These are phyloP conservation scores for Apteryx mantelli DNA, from an alignment of 2,113 vertebrate species.

Conservation along the genomic window DNA sequence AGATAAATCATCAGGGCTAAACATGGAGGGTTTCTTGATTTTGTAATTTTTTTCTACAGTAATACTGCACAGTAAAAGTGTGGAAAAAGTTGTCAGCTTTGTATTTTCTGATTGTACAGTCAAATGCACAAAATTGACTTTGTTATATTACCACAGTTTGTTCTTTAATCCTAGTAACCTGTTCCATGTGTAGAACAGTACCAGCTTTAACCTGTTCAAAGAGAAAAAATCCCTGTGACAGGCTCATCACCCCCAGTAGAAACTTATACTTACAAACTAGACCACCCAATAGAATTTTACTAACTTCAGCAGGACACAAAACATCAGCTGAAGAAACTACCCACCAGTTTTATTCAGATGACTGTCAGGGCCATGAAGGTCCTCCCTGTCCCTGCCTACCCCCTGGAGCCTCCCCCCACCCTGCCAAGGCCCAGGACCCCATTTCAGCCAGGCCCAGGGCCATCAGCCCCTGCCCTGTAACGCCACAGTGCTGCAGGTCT, in stretches of 20 bases:
- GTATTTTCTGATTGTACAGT: not conserved
- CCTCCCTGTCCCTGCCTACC: not conserved
- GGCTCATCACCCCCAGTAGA: not conserved
- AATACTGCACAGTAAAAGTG: not conserved
- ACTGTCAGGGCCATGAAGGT: not conserved
- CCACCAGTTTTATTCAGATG: not conserved
- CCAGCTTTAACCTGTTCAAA: not conserved
- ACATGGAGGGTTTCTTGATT: not conserved
- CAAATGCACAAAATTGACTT: not conserved
- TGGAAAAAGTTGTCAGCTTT: not conserved
- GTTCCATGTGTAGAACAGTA: not conserved
- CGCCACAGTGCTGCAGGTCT: not conserved
- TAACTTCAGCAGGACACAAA: not conserved
- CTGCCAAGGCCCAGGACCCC: too few relatives aligned
- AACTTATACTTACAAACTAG: not conserved
- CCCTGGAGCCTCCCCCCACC: not conserved
- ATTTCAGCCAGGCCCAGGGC: not conserved
- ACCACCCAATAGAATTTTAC: not conserved
- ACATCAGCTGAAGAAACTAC: not conserved
- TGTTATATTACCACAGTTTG: not conserved
- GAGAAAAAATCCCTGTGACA: not conserved
- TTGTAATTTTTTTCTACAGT: not conserved
- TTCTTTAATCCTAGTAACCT: not conserved
- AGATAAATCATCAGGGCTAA: not conserved
- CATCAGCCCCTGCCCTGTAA: rapidly evolving